A percentile compares a stretch with the other conserved stretches of the same genome.
These are phyloP conservation scores for Arenaria interpres DNA, from an alignment of 2,113 vertebrate species.

Conservation along the genomic window DNA sequence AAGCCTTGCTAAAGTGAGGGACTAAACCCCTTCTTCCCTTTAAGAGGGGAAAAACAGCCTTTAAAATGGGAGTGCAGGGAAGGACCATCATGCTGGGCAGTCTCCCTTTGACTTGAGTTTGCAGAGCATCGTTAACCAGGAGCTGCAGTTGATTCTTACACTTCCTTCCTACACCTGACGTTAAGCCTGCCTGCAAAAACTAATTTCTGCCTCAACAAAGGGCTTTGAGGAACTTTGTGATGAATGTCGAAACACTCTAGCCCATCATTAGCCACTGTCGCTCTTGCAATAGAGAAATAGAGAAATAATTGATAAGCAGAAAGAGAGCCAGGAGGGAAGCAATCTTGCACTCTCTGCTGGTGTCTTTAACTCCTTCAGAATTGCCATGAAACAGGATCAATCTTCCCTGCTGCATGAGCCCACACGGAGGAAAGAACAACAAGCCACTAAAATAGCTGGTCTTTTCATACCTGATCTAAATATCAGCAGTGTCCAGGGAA, in stretches of 20 bases:
- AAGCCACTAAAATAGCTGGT: background rate
- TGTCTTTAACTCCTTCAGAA: background rate
- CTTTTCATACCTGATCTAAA: background rate
- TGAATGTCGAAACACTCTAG: background rate
- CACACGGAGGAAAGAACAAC: background rate
- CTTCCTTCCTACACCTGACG: background rate
- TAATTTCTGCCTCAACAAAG: background rate
- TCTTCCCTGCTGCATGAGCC: background rate
- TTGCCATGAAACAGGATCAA: background rate
- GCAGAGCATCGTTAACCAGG: background rate
- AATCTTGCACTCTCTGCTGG: background rate
- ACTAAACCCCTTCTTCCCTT: background rate
- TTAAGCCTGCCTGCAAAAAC: background rate
- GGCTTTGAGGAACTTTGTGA: background rate
- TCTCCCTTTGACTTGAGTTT: background rate
- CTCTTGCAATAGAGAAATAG: background rate
- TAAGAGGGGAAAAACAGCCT: background rate
- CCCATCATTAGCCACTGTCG: background rate
- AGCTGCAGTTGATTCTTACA: background rate
- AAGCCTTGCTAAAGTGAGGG: accelerated
- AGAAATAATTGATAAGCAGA: background rate
- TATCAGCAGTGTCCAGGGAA: background rate
- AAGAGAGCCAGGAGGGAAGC: background rate
- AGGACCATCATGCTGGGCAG: background rate
- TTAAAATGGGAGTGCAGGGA: accelerated